Evolutionary conservation across 2,797 vertebrate genomes (phyloP).

Genomic region (Lerista edwardsae): DNA sequence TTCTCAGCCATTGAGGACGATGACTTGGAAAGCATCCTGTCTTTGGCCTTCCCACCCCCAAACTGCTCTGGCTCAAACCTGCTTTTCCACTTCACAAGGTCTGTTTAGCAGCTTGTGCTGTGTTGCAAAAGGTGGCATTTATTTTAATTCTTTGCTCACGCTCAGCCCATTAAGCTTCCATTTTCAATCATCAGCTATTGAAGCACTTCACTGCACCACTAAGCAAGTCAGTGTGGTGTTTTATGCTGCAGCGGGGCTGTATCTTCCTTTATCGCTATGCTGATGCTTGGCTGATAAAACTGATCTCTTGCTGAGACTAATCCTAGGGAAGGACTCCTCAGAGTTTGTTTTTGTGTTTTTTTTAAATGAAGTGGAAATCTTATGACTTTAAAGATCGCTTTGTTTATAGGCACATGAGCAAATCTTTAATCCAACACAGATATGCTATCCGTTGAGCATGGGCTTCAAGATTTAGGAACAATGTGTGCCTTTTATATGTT

Average conservation of each 20-base stretch:
- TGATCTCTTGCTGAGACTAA: conserved; percentile 45
- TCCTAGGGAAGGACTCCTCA: conserved; percentile 9
- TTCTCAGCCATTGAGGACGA: neutral
- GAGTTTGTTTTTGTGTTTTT: neutral
- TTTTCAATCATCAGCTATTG: conserved; percentile 62
- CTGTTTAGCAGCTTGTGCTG: conserved; percentile 45
- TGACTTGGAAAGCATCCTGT: conserved; percentile 10
- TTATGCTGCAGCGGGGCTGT: conserved; percentile 4
- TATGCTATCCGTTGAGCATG: conserved; percentile 5
- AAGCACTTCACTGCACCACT: conserved; percentile 55
- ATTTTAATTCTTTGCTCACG: conserved; percentile 63
- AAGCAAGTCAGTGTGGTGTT: conserved; percentile 47
- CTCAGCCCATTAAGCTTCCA: conserved; percentile 64
- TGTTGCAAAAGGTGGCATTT: conserved; percentile 57
- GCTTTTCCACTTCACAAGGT: conserved; percentile 45
- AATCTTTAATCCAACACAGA: rapidly evolving
- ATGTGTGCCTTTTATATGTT: conserved; percentile 39
- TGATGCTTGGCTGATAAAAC: conserved; percentile 52
- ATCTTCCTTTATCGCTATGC: conserved; percentile 53
- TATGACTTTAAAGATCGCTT: neutral
- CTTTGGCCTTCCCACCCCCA: conserved; percentile 37
- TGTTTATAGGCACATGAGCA: conserved; percentile 5
- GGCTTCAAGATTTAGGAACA: conserved; percentile 4
- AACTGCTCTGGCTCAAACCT: conserved; percentile 42
- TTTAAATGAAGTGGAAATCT: conserved; percentile 18